Conservation (phyloP, 2,888 invertebrate species). For the Mythimna ferrago region DNA sequence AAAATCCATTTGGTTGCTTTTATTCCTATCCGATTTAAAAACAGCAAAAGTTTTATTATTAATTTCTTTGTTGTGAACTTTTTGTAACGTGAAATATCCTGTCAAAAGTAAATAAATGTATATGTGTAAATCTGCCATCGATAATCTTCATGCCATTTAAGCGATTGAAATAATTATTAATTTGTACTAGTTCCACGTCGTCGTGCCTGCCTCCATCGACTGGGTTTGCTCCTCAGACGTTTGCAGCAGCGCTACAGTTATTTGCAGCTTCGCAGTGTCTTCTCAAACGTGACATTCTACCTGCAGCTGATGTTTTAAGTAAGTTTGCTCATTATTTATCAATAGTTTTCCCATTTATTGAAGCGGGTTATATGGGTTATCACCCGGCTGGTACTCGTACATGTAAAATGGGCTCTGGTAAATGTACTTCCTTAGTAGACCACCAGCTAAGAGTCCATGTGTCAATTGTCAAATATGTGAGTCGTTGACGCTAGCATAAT, state of each 20-base stretch:
- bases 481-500: conserved; percentile 84
- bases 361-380: conserved; percentile 83
- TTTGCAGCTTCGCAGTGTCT: conserved; percentile 4
- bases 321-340: not conserved
- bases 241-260: conserved; percentile 12
- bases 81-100: too few species aligned
- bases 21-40: not conserved
- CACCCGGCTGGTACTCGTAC: conserved; percentile 89
- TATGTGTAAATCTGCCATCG: not conserved
- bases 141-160: not conserved
- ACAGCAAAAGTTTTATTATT: not conserved
- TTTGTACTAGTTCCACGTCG: not conserved
- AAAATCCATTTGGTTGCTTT: not conserved
- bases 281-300: not conserved
- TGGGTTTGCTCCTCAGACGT: not conserved
- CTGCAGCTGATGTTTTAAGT: conserved; percentile 8
- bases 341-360: not conserved
- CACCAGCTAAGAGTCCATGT: conserved; percentile 82
- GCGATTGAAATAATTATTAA: too few species aligned
- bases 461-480: conserved; percentile 74
- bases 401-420: conserved; percentile 90
- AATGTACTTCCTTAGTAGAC: conserved; percentile 84
- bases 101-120: too few species aligned
- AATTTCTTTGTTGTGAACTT: not conserved
- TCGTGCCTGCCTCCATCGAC: not conserved